Percentiles rank a stretch among this genome's conserved stretches.
phyloP scores from a whole-genome alignment of 2,113 vertebrate species.

The Panthera uncia region DNA sequence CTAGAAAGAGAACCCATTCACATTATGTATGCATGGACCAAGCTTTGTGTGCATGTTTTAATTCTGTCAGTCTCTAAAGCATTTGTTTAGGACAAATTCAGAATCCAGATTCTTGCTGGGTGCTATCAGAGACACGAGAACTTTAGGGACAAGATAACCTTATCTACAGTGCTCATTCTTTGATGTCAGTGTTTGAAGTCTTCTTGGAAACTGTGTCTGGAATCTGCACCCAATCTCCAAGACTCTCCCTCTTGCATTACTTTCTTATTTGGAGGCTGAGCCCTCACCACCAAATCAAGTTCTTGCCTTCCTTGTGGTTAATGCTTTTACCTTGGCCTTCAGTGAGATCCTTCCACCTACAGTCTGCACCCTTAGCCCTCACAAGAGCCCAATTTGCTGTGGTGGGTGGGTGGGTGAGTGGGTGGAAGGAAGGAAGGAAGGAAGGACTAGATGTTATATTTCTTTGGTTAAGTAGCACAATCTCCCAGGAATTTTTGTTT shows the following conservation, averaged over 20 bases:
- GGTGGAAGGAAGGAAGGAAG: too few relatives aligned
- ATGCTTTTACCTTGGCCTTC: background rate
- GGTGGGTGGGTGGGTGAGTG: background rate
- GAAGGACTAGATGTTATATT: background rate
- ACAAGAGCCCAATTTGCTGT: background rate
- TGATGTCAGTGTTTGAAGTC: background rate
- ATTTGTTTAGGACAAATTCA: background rate
- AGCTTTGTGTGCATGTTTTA: background rate
- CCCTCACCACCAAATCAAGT: background rate
- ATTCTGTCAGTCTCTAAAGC: background rate
- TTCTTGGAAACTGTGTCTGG: background rate
- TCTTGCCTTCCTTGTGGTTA: background rate
- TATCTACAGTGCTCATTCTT: background rate
- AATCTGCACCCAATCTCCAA: background rate
- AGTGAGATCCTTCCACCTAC: background rate
- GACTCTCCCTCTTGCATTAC: background rate
- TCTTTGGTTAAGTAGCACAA: background rate
- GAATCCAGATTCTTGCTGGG: background rate
- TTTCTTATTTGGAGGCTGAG: background rate
- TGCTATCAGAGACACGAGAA: background rate
- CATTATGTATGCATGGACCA: background rate
- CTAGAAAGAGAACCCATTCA: background rate
- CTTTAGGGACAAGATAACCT: background rate
- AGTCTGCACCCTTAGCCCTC: background rate
- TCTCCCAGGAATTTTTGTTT: background rate